Conservation (phyloP, 2,113 vertebrate genomes). For the Empidonax alnorum region DNA sequence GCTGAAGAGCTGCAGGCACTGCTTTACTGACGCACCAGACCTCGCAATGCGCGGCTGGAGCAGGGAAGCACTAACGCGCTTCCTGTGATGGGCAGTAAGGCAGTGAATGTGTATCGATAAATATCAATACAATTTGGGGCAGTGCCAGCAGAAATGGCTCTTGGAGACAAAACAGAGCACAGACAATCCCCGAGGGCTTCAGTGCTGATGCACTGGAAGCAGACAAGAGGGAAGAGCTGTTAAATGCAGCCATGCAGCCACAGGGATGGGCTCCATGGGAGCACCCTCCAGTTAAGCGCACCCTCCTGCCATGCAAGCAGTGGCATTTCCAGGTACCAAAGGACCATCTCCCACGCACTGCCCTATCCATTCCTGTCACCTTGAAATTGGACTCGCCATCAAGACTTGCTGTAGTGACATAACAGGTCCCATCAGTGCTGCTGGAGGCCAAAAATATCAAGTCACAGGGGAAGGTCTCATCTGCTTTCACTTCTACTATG, state of each 20-base stretch:
- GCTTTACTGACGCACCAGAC: fast-evolving
- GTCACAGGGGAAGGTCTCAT: conserved; percentile 97
- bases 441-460: conserved; percentile 90
- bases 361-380: conserved; percentile 69
- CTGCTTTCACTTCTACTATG: conserved; percentile 89
- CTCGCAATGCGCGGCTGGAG: fast-evolving
- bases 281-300: background rate
- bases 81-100: background rate
- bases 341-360: fast-evolving
- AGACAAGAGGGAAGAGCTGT: background rate
- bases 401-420: conserved; percentile 95
- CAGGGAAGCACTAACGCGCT: fast-evolving
- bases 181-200: background rate
- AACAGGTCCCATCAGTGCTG: conserved; percentile 87
- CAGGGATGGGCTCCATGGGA: fast-evolving
- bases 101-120: fast-evolving
- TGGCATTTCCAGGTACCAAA: background rate
- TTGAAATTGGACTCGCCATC: conserved; percentile 98
- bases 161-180: background rate
- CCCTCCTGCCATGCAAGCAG: background rate
- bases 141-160: background rate
- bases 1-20: background rate
- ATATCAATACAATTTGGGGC: background rate
- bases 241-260: background rate
- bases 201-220: background rate